Evolutionary conservation across 2,888 invertebrate species (phyloP).

Genomic region (Philopedon plagiatum): DNA sequence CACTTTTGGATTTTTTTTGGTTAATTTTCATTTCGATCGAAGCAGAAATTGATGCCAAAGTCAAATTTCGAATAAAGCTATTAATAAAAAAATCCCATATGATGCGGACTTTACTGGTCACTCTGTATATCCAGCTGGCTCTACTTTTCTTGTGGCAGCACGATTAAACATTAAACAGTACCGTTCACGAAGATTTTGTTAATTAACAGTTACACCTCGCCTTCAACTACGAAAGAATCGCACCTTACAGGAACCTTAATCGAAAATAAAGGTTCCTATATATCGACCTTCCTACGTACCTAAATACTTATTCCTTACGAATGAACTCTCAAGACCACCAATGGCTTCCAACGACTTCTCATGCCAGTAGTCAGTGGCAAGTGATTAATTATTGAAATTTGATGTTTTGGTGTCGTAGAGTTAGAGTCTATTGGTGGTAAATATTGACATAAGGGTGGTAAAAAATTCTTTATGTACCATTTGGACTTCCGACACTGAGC

Average conservation of each 20-base stretch:
- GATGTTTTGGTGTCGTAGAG: background rate
- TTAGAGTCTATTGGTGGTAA: conserved; percentile 19
- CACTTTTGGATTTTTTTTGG: no score
- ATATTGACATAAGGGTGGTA: conserved; percentile 2
- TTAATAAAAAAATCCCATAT: no score
- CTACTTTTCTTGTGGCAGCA: no score
- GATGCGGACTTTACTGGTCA: no score
- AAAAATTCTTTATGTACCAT: conserved; percentile 78
- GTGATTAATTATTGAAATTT: background rate
- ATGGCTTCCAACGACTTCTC: conserved; percentile 10
- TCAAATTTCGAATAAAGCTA: no score
- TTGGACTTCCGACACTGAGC: conserved; percentile 98
- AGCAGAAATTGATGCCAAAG: no score
- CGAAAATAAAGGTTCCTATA: background rate
- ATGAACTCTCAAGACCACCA: conserved; percentile 10
- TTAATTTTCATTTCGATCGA: no score
- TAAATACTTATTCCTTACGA: background rate
- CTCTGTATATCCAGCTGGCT: no score
- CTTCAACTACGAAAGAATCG: background rate
- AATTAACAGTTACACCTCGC: background rate
- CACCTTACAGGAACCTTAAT: background rate
- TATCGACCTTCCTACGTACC: background rate
- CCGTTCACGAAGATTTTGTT: no score
- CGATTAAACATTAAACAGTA: no score
- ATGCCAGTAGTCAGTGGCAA: background rate